Base-by-base conservation (phyloP, 2,797 vertebrate genomes). In the Trichosurus vulpecula region DNA sequence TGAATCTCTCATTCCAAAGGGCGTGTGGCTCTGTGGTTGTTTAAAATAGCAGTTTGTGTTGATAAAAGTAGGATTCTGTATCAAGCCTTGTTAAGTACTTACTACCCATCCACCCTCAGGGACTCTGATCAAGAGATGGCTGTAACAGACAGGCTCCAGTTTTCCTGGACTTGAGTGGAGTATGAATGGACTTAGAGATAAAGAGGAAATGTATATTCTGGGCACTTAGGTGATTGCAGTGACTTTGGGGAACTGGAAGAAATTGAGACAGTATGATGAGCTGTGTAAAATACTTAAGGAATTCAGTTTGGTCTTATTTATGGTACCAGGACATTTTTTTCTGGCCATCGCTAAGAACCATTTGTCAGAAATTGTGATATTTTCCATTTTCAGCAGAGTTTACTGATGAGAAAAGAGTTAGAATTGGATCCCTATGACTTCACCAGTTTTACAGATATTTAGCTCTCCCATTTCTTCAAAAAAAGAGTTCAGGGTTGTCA, bases 121-220 rank as follows among this genome's bases (percentile, higher is more conserved):
- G 61, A 31, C 54, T 96, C 93, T 93, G 89, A 57, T 74, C 25
- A 61, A 90, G 55, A 95, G 74, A 53, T 52, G 4, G 0, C 58
- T 90, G 90, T 29, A 92, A 66, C 47, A 90, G 27, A 0, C 54
- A 52, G 54, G 61, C 54, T 57, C 35, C 94, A 81, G 52, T 52
- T 95, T 92, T 93, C n/a, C 31, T 93, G 90, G 41, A 57, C 12
- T n/a, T 61, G 51, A 93, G 22, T 27, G 52, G 14, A 53, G 51
- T 0, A 35, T 29, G 92, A 94, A 90, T 91, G 61, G 31, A 93
- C 91, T 87, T 93, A 4, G 3, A 91, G 89, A 61, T 92, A 93
- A 96, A 94, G 41, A 90, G 54, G 87, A 66, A 54, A 90, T 66
- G 2, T 92, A 22, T 94, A 92, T 51, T 90, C 25, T 61, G 58